Percentiles rank a stretch among this genome's conserved stretches.
Conservation (phyloP, 2,113 vertebrate species). For the Nibea albiflora region DNA sequence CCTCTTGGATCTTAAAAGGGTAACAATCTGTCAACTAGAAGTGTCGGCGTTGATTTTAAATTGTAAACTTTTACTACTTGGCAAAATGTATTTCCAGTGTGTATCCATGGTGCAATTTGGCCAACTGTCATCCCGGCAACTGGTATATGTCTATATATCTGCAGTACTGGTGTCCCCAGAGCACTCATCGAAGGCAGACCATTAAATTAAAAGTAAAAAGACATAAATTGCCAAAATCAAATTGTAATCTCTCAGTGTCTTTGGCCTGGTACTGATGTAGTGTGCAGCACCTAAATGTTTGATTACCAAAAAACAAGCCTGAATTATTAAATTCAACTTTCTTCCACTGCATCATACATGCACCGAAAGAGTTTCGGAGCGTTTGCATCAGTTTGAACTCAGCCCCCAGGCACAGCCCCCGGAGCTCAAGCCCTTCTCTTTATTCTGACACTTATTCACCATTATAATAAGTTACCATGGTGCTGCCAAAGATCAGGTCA, state of each 20-base stretch:
- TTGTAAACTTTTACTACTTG: not conserved
- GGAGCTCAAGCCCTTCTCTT: slow-evolving; percentile 59
- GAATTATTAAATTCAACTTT: slow-evolving; percentile 39
- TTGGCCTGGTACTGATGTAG: not conserved
- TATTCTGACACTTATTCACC: slow-evolving; percentile 60
- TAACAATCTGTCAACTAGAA: slow-evolving; percentile 17
- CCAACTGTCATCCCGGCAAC: too few relatives aligned
- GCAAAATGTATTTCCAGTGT: not conserved
- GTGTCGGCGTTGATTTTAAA: slow-evolving; percentile 17
- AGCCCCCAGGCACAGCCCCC: slow-evolving; percentile 54
- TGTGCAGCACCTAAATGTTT: slow-evolving; percentile 37
- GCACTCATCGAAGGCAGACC: too few relatives aligned
- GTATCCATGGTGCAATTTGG: not conserved
- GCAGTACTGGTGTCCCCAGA: too few relatives aligned
- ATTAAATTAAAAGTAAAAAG: too few relatives aligned
- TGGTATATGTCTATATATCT: too few relatives aligned
- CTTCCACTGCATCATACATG: slow-evolving; percentile 26
- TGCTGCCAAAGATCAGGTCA: slow-evolving; percentile 35
- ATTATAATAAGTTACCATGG: slow-evolving; percentile 63
- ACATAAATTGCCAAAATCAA: too few relatives aligned
- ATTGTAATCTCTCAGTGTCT: not conserved
- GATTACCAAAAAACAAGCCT: slow-evolving; percentile 51
- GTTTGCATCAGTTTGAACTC: slow-evolving; percentile 76
- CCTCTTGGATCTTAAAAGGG: not conserved
- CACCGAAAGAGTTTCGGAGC: slow-evolving; percentile 64